Evolutionary conservation across 2,888 invertebrate species (phyloP).

Genomic region (Mystacides longicornis): DNA sequence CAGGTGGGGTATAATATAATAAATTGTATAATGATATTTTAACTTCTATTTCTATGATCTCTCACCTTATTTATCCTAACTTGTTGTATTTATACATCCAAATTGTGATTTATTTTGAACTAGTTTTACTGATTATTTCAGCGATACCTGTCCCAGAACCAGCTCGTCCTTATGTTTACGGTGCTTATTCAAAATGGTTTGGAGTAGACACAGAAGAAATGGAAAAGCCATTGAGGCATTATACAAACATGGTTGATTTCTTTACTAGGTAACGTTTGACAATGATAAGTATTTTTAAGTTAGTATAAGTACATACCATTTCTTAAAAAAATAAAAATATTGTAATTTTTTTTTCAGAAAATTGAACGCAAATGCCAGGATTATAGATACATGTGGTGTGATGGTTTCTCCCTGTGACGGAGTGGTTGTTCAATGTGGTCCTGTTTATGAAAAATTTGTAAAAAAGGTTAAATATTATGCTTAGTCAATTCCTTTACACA

Average conservation of each 20-base stretch:
- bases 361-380: conserved; percentile 50
- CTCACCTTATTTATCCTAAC: too few species aligned
- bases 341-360: conserved; percentile 40
- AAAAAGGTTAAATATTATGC: too few species aligned
- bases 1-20: conserved; percentile 44
- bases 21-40: too few species aligned
- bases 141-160: conserved; percentile 39
- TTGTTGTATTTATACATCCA: too few species aligned
- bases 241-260: conserved; percentile 56
- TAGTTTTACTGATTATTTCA: too few species aligned
- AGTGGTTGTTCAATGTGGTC: conserved; percentile 55
- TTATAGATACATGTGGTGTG: conserved; percentile 36
- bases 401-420: conserved; percentile 62
- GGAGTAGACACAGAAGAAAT: conserved; percentile 56
- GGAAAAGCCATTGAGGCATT: conserved; percentile 48
- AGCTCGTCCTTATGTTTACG: conserved; percentile 46
- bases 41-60: too few species aligned
- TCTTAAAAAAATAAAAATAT: too few species aligned
- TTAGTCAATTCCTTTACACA: too few species aligned
- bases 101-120: too few species aligned
- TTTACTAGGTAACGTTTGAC: conserved; percentile 40
- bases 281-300: too few species aligned
- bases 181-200: conserved; percentile 48
- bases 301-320: too few species aligned
- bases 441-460: conserved; percentile 52